phyloP scores from a whole-genome alignment of 2,113 vertebrate genomes.

The Columbina picui region DNA sequence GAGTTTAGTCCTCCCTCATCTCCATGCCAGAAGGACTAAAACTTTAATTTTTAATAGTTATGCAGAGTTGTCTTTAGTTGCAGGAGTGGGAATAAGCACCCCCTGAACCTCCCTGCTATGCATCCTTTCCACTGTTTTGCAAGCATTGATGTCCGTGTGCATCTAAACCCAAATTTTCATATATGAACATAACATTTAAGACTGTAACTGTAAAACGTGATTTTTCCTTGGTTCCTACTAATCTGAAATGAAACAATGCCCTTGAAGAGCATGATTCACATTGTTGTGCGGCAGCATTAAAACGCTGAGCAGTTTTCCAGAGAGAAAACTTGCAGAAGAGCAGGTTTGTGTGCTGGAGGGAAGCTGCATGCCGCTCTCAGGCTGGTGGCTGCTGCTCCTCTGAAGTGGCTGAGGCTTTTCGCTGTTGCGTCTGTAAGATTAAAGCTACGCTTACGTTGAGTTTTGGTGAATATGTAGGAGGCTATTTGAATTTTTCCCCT shows the following conservation, averaged over 20 bases:
- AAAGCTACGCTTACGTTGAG: not conserved
- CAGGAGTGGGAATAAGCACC: not conserved
- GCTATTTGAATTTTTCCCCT: conserved; percentile 9
- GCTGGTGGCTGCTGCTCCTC: not conserved
- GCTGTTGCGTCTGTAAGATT: not conserved
- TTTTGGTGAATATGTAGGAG: conserved; percentile 1
- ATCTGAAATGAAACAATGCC: not conserved
- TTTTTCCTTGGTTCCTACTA: not conserved
- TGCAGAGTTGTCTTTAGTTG: not conserved
- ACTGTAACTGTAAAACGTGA: not conserved
- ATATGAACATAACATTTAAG: rapidly evolving
- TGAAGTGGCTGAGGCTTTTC: not conserved
- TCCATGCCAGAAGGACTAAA: not conserved
- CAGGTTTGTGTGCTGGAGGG: not conserved
- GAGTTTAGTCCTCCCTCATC: not conserved
- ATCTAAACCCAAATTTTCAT: not conserved
- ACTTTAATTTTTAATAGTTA: not conserved
- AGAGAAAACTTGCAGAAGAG: not conserved
- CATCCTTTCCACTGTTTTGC: not conserved
- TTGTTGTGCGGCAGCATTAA: not conserved
- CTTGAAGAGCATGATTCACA: not conserved
- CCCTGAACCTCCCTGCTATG: not conserved
- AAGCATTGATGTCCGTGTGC: not conserved
- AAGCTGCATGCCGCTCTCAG: rapidly evolving
- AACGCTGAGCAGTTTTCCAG: not conserved